Evolutionary conservation across 2,113 vertebrate genomes (phyloP).

Genomic region (Neoarius graeffei): DNA sequence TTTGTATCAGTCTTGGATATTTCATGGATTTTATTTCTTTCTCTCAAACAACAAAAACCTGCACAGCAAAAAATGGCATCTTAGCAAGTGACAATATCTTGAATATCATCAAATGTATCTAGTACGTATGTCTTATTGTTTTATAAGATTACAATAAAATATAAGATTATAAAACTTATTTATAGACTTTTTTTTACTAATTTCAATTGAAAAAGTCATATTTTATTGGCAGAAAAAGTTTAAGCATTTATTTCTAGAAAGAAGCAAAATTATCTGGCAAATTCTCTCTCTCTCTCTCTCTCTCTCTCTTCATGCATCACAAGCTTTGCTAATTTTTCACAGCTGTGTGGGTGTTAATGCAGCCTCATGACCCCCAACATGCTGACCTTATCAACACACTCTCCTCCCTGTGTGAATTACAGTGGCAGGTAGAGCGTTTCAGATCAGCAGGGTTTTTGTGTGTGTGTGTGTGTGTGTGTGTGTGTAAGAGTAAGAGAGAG

Average conservation of each 20-base stretch:
- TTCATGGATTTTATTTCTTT: slow-evolving; percentile 17
- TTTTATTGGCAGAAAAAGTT: background rate
- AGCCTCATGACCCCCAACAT: slow-evolving; percentile 48
- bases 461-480: slow-evolving; percentile 38
- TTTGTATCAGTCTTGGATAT: background rate
- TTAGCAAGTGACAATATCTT: background rate
- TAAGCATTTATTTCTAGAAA: background rate
- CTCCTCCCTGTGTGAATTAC: slow-evolving; percentile 38
- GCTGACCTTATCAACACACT: slow-evolving; percentile 47
- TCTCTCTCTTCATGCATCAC: background rate
- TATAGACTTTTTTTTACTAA: background rate
- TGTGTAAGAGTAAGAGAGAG: slow-evolving; percentile 50
- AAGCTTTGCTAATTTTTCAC: slow-evolving; percentile 34
- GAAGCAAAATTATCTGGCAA: background rate
- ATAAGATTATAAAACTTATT: background rate
- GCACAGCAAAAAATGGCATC: background rate
- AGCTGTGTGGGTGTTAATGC: slow-evolving; percentile 62
- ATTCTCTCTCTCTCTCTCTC: background rate
- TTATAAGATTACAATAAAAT: background rate
- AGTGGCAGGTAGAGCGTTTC: slow-evolving; percentile 31
- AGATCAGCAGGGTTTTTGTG: slow-evolving; percentile 24
- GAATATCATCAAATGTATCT: background rate
- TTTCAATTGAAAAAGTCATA: background rate
- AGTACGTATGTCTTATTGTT: background rate
- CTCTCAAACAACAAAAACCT: background rate